Percentiles rank a stretch among this genome's conserved stretches.
Conservation (phyloP, 1,140 invertebrate genomes). For the Belonocnema kinseyi region DNA sequence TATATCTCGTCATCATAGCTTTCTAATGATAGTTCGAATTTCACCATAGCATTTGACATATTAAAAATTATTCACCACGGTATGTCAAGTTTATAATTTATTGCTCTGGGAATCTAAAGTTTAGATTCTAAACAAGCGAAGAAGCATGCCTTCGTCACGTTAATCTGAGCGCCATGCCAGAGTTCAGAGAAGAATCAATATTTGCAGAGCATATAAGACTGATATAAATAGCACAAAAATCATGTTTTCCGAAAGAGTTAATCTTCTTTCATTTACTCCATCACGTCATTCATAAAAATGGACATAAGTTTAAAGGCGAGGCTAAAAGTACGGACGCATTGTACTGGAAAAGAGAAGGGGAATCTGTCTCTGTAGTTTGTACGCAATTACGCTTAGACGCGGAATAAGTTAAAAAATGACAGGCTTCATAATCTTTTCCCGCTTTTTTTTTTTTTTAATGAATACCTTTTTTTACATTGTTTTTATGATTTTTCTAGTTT, state of each 20-base stretch:
- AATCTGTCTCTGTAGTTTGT: too few relatives aligned
- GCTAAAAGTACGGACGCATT: not conserved
- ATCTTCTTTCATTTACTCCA: not conserved
- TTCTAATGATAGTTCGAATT: not conserved
- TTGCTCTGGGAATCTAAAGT: not conserved
- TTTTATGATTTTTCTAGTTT: too few relatives aligned
- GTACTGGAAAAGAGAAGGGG: too few relatives aligned
- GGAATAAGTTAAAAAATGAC: too few relatives aligned
- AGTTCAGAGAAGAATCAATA: not conserved
- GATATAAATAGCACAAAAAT: not conserved
- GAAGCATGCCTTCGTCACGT: slow-evolving; percentile 1
- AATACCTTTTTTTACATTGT: too few relatives aligned
- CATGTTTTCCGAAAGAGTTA: not conserved
- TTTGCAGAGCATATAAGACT: not conserved
- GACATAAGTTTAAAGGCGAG: not conserved
- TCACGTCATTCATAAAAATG: not conserved
- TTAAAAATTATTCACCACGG: not conserved
- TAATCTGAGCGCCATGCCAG: too few relatives aligned
- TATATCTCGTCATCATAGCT: slow-evolving; percentile 6
- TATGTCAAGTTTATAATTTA: slow-evolving; percentile 9
- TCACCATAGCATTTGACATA: not conserved
- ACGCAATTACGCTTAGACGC: too few relatives aligned
- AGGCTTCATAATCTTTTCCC: too few relatives aligned
- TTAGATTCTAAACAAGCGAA: not conserved
- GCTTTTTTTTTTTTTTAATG: too few relatives aligned